Evolutionary conservation across 2,888 invertebrate species (phyloP).

Genomic region (Argyra leucocephala): DNA sequence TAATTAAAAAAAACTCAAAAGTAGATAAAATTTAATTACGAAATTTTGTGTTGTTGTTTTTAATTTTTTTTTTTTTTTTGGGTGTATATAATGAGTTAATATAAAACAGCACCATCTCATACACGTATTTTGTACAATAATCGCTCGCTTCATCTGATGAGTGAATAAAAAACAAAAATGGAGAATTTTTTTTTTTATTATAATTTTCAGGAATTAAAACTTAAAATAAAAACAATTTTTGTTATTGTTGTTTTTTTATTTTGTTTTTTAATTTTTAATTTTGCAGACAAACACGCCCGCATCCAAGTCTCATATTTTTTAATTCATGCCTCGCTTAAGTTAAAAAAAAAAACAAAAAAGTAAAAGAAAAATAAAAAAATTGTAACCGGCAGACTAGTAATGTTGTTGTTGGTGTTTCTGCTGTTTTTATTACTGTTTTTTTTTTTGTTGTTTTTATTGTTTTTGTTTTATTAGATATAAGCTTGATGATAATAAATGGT

Average conservation of each 20-base stretch:
- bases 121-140: background rate
- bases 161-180: background rate
- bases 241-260: background rate
- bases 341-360: too few relatives aligned
- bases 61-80: too few relatives aligned
- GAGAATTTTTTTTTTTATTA: background rate
- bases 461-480: background rate
- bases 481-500: background rate
- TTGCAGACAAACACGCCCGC: conserved; percentile 6
- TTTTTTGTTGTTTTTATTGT: too few relatives aligned
- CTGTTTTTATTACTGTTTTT: too few relatives aligned
- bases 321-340: too few relatives aligned
- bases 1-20: too few relatives aligned
- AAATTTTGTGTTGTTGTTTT: too few relatives aligned
- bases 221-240: too few relatives aligned
- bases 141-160: background rate
- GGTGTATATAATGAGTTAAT: background rate
- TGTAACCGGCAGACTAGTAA: background rate
- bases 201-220: background rate
- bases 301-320: background rate
- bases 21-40: too few relatives aligned
- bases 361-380: too few relatives aligned
- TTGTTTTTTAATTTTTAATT: background rate
- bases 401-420: too few relatives aligned
- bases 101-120: background rate